Percentiles rank a stretch among this genome's conserved stretches.
Evolutionary conservation across 2,888 invertebrate species (phyloP).

Genomic region (Agrochola lychnidis): DNA sequence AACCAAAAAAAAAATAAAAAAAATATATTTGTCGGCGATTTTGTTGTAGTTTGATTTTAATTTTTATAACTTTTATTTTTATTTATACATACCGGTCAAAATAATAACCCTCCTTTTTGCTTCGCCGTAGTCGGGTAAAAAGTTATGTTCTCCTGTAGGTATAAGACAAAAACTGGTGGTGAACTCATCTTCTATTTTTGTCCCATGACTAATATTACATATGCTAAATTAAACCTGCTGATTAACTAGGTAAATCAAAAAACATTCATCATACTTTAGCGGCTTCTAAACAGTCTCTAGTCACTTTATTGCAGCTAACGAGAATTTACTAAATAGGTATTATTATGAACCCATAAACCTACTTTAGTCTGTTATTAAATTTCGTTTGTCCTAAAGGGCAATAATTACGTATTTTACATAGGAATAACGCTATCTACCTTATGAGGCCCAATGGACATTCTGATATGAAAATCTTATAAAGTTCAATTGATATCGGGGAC

Average conservation of each 20-base stretch:
- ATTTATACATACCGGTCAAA: too few species aligned
- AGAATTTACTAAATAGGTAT: not conserved
- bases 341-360: conserved; percentile 2
- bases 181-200: conserved; percentile 6
- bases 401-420: not conserved
- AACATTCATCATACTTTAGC: conserved; percentile 22
- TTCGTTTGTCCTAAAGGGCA: conserved; percentile 1
- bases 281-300: conserved; percentile 15
- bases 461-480: conserved; percentile 58
- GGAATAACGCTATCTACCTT: conserved; percentile 1
- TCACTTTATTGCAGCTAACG: not conserved
- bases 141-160: not conserved
- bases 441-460: conserved; percentile 9
- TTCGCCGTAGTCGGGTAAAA: too few species aligned
- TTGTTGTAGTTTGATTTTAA: too few species aligned
- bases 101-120: too few species aligned
- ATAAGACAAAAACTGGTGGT: not conserved
- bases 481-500: conserved; percentile 37
- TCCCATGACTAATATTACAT: not conserved
- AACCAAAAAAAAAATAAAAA: too few species aligned
- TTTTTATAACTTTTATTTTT: too few species aligned
- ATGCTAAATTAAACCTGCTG: conserved; percentile 1
- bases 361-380: not conserved
- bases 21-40: too few species aligned
- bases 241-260: conserved; percentile 36